phyloP scores from a whole-genome alignment of 2,888 invertebrate genomes.

The Lottia gigantea region DNA sequence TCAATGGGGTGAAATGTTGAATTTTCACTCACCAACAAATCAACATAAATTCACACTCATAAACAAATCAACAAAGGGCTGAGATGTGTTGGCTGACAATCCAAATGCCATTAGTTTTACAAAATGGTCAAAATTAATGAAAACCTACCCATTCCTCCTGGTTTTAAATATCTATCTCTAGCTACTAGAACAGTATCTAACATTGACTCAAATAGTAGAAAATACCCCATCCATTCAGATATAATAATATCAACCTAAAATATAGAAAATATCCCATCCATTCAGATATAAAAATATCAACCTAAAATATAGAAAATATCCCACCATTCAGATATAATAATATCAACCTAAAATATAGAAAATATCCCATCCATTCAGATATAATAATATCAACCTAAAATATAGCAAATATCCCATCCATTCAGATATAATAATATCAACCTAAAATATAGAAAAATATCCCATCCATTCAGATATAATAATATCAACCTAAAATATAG shows the following conservation, averaged over 20 bases:
- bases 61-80: too few species aligned
- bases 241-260: constrained; percentile 83
- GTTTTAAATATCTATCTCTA: constrained; percentile 79
- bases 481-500: constrained; percentile 75
- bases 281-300: background rate
- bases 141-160: constrained; percentile 75
- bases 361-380: constrained; percentile 99
- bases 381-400: constrained; percentile 83
- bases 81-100: too few species aligned
- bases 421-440: constrained; percentile 74
- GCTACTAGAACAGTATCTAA: constrained; percentile 88
- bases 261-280: background rate
- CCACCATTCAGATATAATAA: constrained; percentile 64
- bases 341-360: constrained; percentile 96
- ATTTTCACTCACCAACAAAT: too few species aligned
- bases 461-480: constrained; percentile 99
- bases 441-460: constrained; percentile 93
- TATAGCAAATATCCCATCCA: too few species aligned
- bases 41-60: too few species aligned
- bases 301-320: too few species aligned
- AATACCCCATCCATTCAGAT: constrained; percentile 99
- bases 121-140: background rate
- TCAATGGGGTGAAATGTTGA: too few species aligned
- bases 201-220: constrained; percentile 96
- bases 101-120: background rate